Base-by-base conservation (phyloP, 2,888 invertebrate genomes). In the Drosophila birchii region DNA sequence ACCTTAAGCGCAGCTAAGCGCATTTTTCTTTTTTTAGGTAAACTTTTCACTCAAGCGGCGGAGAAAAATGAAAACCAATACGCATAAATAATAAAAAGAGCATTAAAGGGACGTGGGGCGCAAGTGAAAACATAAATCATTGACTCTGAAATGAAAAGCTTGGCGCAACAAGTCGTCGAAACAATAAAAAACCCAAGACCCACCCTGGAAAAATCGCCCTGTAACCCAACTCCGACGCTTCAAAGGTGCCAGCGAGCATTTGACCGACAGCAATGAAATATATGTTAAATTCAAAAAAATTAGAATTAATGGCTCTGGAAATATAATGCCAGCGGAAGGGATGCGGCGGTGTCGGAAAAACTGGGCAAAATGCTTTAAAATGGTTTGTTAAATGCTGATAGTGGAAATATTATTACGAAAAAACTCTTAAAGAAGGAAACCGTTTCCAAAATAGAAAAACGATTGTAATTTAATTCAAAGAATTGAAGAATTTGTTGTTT, bases 101-200 rank as follows among this genome's bases (percentile, higher is more conserved):
- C 79, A 77, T 77, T 68, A 72, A 73, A 23, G 18, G 70, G 58
- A 39, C 29, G 56, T 44, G 55, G 57, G 45, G 66, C 62, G 71
- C 78, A 80, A 82, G 78, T 78, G 74, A 76, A 75, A 71, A 84
- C 88, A 86, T 86, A 88, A 86, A 86, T 86, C 87, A 86, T 82
- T 73, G 75, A 64, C 80, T 72, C 75, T 72, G 77, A 86, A 86
- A 88, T 85, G 86, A 85, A 85, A 85, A 87, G 83, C 84, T 86
- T 72, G 78, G 86, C 77, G 84, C 84, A 85, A 85, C 84, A 85
- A 87, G 84, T 85, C 86, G 80, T 82, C 69, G 73, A 87, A 85
- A 85, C 88, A 85, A 85, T 85, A 85, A 87, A 83, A 83, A 76
- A 60, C 62, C 55, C 59, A 34, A 36, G 38, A 36, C 41, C 54